A percentile compares a stretch with the other conserved stretches of the same genome.
phyloP scores from a whole-genome alignment of 2,888 invertebrate genomes.

The Dasypolia templi region DNA sequence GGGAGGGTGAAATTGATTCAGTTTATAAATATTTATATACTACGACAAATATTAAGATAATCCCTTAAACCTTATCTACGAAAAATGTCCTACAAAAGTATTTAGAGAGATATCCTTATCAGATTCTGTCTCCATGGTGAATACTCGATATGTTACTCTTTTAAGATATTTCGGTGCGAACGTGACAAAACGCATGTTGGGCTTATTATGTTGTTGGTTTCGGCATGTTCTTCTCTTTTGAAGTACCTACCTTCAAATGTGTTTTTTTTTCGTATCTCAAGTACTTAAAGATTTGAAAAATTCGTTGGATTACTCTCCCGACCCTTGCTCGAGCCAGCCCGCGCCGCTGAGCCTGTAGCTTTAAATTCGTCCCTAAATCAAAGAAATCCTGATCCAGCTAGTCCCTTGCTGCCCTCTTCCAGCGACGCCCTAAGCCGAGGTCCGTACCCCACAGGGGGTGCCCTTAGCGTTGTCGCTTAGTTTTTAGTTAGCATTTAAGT shows the following conservation, averaged over 20 bases:
- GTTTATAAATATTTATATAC: no score
- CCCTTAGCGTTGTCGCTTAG: no score
- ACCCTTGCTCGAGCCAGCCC: no score
- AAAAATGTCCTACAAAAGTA: constrained; percentile 15
- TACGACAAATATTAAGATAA: background rate
- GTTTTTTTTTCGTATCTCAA: background rate
- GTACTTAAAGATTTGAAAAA: background rate
- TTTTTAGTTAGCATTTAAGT: no score
- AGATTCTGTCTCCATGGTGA: constrained; percentile 16
- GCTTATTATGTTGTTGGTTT: constrained; percentile 27
- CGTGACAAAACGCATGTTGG: constrained; percentile 49
- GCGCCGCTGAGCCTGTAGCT: no score
- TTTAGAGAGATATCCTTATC: constrained; percentile 46
- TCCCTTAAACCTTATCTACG: constrained; percentile 6
- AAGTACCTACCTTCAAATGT: background rate
- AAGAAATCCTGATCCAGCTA: no score
- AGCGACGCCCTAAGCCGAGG: no score
- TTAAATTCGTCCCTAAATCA: no score
- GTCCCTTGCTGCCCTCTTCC: no score
- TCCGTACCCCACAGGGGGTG: no score
- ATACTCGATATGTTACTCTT: constrained; percentile 15
- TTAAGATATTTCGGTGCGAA: constrained; percentile 41
- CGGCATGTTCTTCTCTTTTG: constrained; percentile 16
- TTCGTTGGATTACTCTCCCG: background rate
- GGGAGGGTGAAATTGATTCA: no score